Evolutionary conservation across 2,888 invertebrate genomes (phyloP).

Genomic region (Pardosa pseudoannulata): DNA sequence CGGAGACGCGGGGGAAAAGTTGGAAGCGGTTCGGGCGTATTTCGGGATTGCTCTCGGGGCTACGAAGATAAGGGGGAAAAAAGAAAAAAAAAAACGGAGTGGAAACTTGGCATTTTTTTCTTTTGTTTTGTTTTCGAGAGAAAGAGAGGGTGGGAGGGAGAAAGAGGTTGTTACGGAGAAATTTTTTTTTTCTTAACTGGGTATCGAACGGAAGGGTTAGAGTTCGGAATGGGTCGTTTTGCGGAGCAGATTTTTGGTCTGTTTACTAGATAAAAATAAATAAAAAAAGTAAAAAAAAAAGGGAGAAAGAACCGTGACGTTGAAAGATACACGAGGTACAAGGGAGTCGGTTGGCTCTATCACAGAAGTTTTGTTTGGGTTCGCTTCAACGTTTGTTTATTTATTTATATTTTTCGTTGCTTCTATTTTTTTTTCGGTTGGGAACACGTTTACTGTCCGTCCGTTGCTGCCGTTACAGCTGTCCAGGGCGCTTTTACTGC

Average conservation of each 20-base stretch:
- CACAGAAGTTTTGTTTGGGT: not conserved
- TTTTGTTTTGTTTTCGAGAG: constrained; percentile 23
- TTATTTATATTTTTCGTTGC: not conserved
- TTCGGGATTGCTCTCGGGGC: constrained; percentile 19
- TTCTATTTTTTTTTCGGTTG: too few relatives aligned
- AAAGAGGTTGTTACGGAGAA: constrained; percentile 11
- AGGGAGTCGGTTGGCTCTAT: not conserved
- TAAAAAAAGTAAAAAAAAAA: not conserved
- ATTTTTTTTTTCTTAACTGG: constrained; percentile 21
- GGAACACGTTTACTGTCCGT: too few relatives aligned
- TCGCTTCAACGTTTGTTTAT: not conserved
- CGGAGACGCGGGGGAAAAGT: constrained; percentile 44
- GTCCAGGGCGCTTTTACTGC: too few relatives aligned
- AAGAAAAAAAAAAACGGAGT: constrained; percentile 4
- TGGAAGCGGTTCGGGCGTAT: constrained; percentile 22
- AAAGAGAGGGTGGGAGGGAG: constrained; percentile 15
- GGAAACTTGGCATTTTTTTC: constrained; percentile 27
- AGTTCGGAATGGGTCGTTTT: constrained; percentile 15
- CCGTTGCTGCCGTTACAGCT: too few relatives aligned
- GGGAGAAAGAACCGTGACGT: not conserved
- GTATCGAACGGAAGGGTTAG: constrained; percentile 13
- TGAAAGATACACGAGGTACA: not conserved
- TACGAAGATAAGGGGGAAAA: constrained; percentile 45
- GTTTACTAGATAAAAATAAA: constrained; percentile 2
- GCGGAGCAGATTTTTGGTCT: constrained; percentile 7